Conservation (phyloP, 64 coral and sea anemone species). For the Porites lutea region DNA sequence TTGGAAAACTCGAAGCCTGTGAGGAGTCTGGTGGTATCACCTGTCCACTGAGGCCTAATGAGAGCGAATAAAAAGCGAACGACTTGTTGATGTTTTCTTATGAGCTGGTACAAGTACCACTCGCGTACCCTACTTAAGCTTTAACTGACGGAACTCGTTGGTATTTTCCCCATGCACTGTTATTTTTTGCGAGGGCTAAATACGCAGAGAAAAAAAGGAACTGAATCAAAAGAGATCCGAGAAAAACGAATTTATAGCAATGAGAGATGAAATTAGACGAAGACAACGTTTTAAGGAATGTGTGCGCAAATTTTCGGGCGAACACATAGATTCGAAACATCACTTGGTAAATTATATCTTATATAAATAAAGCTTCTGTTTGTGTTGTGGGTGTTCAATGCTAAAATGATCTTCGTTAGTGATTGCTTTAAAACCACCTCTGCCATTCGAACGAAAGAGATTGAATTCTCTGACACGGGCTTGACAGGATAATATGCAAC, state of each 20-base stretch:
- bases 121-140: background rate
- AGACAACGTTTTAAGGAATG: too few species aligned
- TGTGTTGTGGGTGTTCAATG: background rate
- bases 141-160: background rate
- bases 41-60: slow-evolving; percentile 10
- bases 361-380: background rate
- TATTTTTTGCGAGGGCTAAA: background rate
- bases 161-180: background rate
- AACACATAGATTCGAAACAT: too few species aligned
- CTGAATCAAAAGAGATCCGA: background rate
- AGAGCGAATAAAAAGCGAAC: slow-evolving; percentile 21
- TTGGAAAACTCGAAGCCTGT: background rate
- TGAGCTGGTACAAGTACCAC: background rate
- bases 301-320: too few species aligned
- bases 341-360: background rate
- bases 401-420: background rate
- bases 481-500: background rate
- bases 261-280: too few species aligned
- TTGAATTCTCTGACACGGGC: background rate
- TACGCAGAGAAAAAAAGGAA: background rate
- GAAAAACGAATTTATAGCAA: too few species aligned
- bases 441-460: background rate
- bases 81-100: slow-evolving; percentile 51
- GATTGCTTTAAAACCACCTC: slow-evolving; percentile 1
- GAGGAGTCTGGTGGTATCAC: background rate